Evolutionary conservation across 2,113 vertebrate genomes (phyloP).

Genomic region (Platysternon megacephalum): DNA sequence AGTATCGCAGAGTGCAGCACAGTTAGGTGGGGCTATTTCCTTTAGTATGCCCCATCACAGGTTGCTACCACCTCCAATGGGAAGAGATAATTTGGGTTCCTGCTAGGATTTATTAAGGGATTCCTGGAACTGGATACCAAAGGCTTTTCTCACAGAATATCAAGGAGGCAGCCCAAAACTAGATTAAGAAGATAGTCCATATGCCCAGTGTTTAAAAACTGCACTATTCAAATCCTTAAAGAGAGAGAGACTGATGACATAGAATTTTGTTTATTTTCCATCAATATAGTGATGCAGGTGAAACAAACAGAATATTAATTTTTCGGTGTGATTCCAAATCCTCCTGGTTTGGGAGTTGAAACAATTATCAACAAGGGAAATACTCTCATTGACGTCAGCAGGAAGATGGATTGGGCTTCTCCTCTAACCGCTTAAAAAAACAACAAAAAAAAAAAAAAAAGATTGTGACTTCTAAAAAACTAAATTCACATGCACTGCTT

Average conservation of each 20-base stretch:
- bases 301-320: too few relatives aligned
- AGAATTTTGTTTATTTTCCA: not conserved
- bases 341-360: not conserved
- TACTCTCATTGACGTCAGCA: not conserved
- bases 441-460: not conserved
- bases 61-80: not conserved
- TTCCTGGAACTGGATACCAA: not conserved
- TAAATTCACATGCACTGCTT: not conserved
- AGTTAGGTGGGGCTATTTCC: not conserved
- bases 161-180: not conserved
- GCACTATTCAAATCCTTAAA: not conserved
- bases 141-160: not conserved
- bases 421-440: accelerated
- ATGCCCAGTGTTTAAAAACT: not conserved
- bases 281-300: not conserved
- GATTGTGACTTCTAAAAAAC: not conserved
- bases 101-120: not conserved
- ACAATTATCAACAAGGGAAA: not conserved
- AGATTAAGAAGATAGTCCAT: not conserved
- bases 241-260: too few relatives aligned
- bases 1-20: not conserved
- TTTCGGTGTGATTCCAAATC: too few relatives aligned
- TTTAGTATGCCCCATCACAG: not conserved
- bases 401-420: not conserved
- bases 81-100: not conserved